Evolutionary conservation across 2,888 invertebrate genomes (phyloP), one percentile per base, ranked within the genome.

Genomic region (Luperina testacea): DNA sequence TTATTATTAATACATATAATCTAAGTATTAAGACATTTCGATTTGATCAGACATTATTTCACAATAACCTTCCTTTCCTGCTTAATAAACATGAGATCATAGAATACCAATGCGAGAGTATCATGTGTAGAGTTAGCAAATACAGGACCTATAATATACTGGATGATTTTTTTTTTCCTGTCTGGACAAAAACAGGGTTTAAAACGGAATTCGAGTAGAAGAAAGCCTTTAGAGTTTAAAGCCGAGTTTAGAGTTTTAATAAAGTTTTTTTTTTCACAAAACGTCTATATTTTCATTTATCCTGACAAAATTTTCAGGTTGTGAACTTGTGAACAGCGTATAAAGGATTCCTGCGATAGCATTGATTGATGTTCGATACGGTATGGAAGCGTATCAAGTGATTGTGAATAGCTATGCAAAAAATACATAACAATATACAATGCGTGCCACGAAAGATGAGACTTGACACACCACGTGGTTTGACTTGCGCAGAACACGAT

Each of bases 31-130:
- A 48, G 27, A 65, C 2, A 27, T 24, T 73, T 57, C 42, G 24
- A 45, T 75, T 42, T 24, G 27, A 27, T 75, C 51, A 51, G 20
- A 73, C 20, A 32, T n/a, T 17, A 45, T 6, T n/a, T 27, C 27
- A 53, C 38, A 53, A 32, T 24, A 42, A 77, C 17, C 3, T 51
- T 51, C 2, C 27, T 76, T 77, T 38, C 48, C 20, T 48, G 20
- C 17, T 77, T 27, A 77, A 63, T 42, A 63, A 77, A 61, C 59
- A 27, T 63, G 17, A 17, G 24, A 32, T 63, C 78, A 53, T 42
- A 77, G 27, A 77, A 51, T 76, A 63, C 27, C 48, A 42, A 63
- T 27, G 38, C 15, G 15, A 59, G 59, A 76, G 6, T 42, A 24
- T 17, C 27, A 51, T 63, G 24, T 42, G 51, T 38, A 42, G 73